A percentile compares a stretch with the other conserved stretches of the same genome.
Conservation (phyloP, 2,888 invertebrate species). For the Polyommatus iphigenia region DNA sequence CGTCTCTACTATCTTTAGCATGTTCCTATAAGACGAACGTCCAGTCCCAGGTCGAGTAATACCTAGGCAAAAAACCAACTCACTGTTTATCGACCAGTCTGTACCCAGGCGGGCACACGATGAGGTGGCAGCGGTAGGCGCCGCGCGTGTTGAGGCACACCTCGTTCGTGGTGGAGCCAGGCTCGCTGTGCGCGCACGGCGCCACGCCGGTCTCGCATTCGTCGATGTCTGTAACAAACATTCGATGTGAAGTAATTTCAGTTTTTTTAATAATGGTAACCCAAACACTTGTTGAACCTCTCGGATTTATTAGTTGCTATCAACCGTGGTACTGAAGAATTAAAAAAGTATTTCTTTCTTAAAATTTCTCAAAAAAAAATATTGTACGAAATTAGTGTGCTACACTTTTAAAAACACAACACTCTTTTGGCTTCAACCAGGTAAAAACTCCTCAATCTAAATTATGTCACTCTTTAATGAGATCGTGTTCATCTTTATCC, state of each 20-base stretch:
- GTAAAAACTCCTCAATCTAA: background rate
- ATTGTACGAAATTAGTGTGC: too few species aligned
- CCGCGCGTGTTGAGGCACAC: constrained; percentile 95
- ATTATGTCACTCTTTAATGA: background rate
- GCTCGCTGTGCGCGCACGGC: constrained; percentile 83
- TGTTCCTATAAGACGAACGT: too few species aligned
- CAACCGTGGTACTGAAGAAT: too few species aligned
- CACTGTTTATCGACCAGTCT: constrained; percentile 61
- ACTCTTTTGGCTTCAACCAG: too few species aligned
- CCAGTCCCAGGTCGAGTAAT: too few species aligned
- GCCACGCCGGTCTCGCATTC: constrained; percentile 90
- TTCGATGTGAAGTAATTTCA: background rate
- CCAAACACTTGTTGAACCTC: background rate
- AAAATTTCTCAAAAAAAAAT: too few species aligned
- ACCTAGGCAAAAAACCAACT: constrained; percentile 13
- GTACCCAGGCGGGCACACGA: constrained; percentile 93
- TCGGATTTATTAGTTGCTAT: background rate
- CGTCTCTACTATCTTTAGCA: too few species aligned
- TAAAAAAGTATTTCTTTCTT: too few species aligned
- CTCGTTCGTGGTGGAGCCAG: constrained; percentile 67
- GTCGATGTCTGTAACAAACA: constrained; percentile 81
- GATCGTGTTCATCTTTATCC: background rate
- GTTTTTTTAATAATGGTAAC: background rate
- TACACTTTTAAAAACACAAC: too few species aligned
- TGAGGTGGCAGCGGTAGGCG: constrained; percentile 89